Percentiles rank a stretch among this genome's conserved stretches.
phyloP scores from a whole-genome alignment of 1,140 invertebrate species.

The Atta texana region DNA sequence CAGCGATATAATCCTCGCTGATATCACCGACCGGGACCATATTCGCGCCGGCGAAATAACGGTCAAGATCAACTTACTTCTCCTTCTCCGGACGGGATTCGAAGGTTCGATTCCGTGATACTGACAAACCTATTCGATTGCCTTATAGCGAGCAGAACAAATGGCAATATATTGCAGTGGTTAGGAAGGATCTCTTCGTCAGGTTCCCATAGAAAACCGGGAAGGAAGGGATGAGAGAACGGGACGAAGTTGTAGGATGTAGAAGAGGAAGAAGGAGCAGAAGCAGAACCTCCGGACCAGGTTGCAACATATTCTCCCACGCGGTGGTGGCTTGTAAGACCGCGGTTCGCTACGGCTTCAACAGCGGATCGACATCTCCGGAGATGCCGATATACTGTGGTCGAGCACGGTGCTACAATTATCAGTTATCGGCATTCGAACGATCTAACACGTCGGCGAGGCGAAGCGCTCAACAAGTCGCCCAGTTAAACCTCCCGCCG shows the following conservation, averaged over 20 bases:
- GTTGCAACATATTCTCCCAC: slow-evolving; percentile 68
- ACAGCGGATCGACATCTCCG: slow-evolving; percentile 75
- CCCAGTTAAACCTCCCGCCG: slow-evolving; percentile 2
- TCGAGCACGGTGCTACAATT: slow-evolving; percentile 63
- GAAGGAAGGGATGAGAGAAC: not conserved
- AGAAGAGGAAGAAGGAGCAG: slow-evolving; percentile 48
- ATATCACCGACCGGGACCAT: slow-evolving; percentile 66
- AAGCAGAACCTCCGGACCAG: slow-evolving; percentile 51
- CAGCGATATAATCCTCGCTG: slow-evolving; percentile 63
- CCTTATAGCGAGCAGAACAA: slow-evolving; percentile 73
- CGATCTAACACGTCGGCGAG: slow-evolving; percentile 60
- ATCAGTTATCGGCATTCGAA: slow-evolving; percentile 60
- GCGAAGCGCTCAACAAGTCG: slow-evolving; percentile 39
- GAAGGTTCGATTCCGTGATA: slow-evolving; percentile 73
- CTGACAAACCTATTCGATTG: slow-evolving; percentile 73
- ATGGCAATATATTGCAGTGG: slow-evolving; percentile 73
- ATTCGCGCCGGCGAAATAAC: slow-evolving; percentile 73
- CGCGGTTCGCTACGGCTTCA: slow-evolving; percentile 71
- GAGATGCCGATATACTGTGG: slow-evolving; percentile 51
- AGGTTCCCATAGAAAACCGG: slow-evolving; percentile 68
- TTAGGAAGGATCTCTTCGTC: slow-evolving; percentile 68
- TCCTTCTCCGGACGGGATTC: slow-evolving; percentile 55
- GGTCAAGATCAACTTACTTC: slow-evolving; percentile 67
- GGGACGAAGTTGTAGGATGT: slow-evolving; percentile 20
- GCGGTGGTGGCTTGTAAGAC: slow-evolving; percentile 71